Conservation (phyloP, 1,140 invertebrate species). For the Homarus americanus region DNA sequence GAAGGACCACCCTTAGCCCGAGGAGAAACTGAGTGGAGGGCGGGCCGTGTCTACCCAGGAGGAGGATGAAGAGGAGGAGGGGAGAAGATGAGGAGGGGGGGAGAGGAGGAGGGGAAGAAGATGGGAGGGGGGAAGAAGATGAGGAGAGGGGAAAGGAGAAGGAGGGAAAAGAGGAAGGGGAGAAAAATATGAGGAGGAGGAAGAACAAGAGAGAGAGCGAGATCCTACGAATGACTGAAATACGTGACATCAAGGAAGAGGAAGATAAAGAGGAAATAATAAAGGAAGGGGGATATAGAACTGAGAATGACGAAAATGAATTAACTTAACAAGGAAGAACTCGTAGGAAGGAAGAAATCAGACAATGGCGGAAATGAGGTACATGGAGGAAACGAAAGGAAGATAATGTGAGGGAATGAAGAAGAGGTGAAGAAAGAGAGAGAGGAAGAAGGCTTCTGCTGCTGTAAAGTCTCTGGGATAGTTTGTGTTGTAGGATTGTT, state of each 20-base stretch:
- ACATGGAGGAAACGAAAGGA: not conserved
- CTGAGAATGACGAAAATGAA: not conserved
- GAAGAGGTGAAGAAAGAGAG: no score
- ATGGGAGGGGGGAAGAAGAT: not conserved
- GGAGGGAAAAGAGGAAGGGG: not conserved
- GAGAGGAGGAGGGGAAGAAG: not conserved
- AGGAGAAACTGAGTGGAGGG: not conserved
- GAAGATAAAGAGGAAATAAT: not conserved
- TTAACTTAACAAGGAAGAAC: not conserved
- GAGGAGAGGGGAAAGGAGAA: not conserved
- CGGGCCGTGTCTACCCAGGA: not conserved
- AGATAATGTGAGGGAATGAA: not conserved
- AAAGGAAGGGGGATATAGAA: not conserved
- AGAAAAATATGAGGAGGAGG: not conserved
- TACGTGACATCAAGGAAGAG: not conserved
- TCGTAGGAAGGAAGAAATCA: not conserved
- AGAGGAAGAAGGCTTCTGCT: no score
- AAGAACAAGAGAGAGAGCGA: not conserved
- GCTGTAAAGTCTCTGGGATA: no score
- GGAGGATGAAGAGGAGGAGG: not conserved
- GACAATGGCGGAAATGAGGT: not conserved
- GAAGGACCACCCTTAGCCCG: not conserved
- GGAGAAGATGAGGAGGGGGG: not conserved
- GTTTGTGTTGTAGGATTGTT: no score
- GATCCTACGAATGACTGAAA: not conserved